phyloP scores from a whole-genome alignment of 2,113 vertebrate species.

The Ifrita kowaldi region DNA sequence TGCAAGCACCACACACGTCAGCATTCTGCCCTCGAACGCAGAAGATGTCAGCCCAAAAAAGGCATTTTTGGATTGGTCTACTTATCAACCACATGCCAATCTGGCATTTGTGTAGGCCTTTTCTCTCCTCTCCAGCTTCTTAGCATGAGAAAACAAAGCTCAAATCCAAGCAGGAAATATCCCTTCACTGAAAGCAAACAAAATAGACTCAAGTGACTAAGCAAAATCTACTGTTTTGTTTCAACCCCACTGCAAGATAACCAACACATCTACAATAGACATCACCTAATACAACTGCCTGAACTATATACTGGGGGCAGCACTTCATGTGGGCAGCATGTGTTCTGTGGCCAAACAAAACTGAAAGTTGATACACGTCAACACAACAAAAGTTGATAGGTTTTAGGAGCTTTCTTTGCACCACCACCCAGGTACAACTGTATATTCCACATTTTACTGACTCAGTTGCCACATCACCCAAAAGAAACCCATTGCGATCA shows the following conservation, averaged over 20 bases:
- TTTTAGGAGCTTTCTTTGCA: not conserved
- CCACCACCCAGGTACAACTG: not conserved
- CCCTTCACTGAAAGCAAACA: not conserved
- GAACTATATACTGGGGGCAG: not conserved
- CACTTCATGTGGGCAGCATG: not conserved
- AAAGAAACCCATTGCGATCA: not conserved
- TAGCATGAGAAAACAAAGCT: not conserved
- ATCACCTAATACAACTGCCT: not conserved
- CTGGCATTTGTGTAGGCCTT: not conserved
- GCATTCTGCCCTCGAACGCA: not conserved
- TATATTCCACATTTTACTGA: not conserved
- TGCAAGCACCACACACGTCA: not conserved
- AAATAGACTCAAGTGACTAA: not conserved
- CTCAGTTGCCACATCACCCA: not conserved
- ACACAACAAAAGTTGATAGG: not conserved
- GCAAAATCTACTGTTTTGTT: not conserved
- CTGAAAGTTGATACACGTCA: fast-evolving
- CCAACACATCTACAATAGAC: not conserved
- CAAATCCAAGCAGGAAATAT: not conserved
- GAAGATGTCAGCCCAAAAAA: not conserved
- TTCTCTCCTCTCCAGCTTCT: not conserved
- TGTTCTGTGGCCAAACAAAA: not conserved
- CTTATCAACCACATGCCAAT: not conserved
- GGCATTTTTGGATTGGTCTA: not conserved
- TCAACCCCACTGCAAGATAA: not conserved